Percentiles rank a stretch among this genome's conserved stretches.
These are phyloP conservation scores for Sinocyclocheilus anophthalmus DNA, from an alignment of 2,113 vertebrate species.

Conservation along the genomic window DNA sequence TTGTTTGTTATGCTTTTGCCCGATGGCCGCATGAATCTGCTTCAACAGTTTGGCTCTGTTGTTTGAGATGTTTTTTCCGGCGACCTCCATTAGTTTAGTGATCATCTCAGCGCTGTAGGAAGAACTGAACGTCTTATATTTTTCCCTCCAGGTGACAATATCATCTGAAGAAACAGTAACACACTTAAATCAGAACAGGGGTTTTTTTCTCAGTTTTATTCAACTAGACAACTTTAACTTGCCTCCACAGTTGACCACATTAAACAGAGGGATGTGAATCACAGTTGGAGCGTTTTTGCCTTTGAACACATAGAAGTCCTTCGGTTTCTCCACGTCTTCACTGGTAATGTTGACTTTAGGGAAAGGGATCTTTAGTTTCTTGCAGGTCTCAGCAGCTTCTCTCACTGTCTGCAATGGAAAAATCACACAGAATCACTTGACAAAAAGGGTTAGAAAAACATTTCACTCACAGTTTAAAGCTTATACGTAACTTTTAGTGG, in stretches of 20 bases:
- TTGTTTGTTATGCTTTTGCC: neutral
- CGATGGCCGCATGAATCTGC: neutral
- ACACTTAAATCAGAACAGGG: neutral
- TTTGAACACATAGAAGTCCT: slow-evolving; percentile 49
- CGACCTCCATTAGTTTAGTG: neutral
- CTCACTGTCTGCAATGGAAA: neutral
- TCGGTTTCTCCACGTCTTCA: neutral
- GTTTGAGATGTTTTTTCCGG: slow-evolving; percentile 25
- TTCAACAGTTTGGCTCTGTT: slow-evolving; percentile 14
- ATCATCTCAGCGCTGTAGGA: neutral
- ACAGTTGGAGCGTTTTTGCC: slow-evolving; percentile 33
- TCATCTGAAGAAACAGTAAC: slow-evolving; percentile 3
- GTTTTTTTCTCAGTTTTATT: neutral
- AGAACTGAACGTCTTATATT: neutral
- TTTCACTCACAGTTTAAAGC: too few relatives aligned
- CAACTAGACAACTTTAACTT: neutral
- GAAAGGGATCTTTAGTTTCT: neutral
- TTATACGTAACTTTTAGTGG: too few relatives aligned
- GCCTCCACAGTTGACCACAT: slow-evolving; percentile 48
- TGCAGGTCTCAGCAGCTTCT: neutral
- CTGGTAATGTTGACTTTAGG: neutral
- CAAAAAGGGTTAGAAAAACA: neutral
- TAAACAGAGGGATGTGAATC: neutral
- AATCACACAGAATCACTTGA: neutral
- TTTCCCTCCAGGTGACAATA: neutral